Base-by-base conservation (phyloP, 2,888 invertebrate species). In the Acanthosepion pharaonis region DNA sequence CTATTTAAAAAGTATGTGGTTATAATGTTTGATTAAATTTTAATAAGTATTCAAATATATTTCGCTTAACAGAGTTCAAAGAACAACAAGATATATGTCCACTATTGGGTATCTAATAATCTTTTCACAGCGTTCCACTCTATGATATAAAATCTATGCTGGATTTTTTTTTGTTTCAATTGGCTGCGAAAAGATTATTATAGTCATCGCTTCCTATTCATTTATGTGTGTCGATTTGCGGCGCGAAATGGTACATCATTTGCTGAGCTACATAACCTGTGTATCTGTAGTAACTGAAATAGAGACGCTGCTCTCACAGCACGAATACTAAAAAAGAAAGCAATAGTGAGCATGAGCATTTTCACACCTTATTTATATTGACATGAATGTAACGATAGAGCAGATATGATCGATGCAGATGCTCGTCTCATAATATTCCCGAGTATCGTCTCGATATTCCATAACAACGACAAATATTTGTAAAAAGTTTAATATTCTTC, bases 381-480 rank as follows among this genome's bases (percentile, higher is more conserved):
- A n/a, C 78, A 78, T 78, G 15, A n/a, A n/a, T 11, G 33, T 23
- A 78, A n/a, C 2, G n/a, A 25, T 8, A 3, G 28, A 33, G 4
- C 18, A n/a, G n/a, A 59, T 59, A 23, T 59, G 59, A 59, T 20
- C n/a, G 78, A n/a, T 64, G 23, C 28, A 64, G 64, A 25, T 15
- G n/a, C 78, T 78, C 15, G n/a, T n/a, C n/a, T 78, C 11, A n/a
- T n/a, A 78, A 78, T 78, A 78, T 78, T 78, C n/a, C 15, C n/a
- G 78, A 78, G 33, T 3, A n/a, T n/a, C 6, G n/a, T n/a, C n/a
- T 1, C n/a, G 15, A 78, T n/a, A 78, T 78, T 78, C 78, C n/a
- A 78, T 78, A n/a, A 78, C n/a, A 78, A 78, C 78, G n/a, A 78
- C n/a, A 78, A 78, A 78, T n/a, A n/a, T 78, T 78, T 78, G 23